Evolutionary conservation across 2,888 invertebrate genomes (phyloP).

Genomic region (Drosophila picticornis): DNA sequence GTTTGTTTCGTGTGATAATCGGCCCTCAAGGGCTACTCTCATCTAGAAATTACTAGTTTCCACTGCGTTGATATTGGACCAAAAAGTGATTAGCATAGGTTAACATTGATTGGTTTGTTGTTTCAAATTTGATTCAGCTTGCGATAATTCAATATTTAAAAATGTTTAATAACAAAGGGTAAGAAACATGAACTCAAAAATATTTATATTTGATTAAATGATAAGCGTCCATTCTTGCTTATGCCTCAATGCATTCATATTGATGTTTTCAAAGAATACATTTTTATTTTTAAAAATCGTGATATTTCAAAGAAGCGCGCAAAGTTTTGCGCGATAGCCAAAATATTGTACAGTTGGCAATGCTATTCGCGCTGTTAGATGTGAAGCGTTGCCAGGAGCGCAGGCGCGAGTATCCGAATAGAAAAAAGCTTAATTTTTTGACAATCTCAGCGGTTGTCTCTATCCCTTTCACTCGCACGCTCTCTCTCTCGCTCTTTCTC

Average conservation of each 20-base stretch:
- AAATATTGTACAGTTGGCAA: slow-evolving; percentile 35
- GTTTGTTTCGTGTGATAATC: neutral
- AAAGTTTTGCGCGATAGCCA: slow-evolving; percentile 30
- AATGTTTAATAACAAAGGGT: neutral
- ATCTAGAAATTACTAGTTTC: neutral
- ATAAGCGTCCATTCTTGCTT: neutral
- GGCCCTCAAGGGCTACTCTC: neutral
- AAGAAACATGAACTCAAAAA: neutral
- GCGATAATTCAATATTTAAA: neutral
- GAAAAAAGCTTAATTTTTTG: slow-evolving; percentile 63
- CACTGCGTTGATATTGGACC: neutral
- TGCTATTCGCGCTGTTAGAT: neutral
- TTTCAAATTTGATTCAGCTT: neutral
- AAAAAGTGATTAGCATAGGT: neutral
- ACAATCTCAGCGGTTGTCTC: slow-evolving; percentile 29
- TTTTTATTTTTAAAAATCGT: neutral
- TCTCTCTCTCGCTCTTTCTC: slow-evolving; percentile 16
- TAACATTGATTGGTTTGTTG: neutral
- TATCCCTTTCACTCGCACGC: slow-evolving; percentile 17
- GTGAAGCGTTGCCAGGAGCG: slow-evolving; percentile 43
- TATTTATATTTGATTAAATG: neutral
- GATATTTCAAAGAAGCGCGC: slow-evolving; percentile 29
- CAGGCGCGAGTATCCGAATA: slow-evolving; percentile 65
- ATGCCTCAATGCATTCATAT: neutral
- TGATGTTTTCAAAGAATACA: accelerated